These are phyloP conservation scores for Malurus elegans DNA, from an alignment of 2,113 vertebrate genomes.

Conservation along the genomic window DNA sequence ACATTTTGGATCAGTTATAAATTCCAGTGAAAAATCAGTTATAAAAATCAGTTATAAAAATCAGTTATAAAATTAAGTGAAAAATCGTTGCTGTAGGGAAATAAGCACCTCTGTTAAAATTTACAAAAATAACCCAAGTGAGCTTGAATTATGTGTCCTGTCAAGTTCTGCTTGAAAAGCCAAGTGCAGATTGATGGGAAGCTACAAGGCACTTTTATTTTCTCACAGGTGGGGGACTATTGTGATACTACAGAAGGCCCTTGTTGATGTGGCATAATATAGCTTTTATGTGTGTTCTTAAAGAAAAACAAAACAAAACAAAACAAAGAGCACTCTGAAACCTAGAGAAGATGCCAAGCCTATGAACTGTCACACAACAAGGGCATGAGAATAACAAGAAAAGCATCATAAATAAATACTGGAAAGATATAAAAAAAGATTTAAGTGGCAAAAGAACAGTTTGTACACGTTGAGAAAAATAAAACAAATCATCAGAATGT, in stretches of 20 bases:
- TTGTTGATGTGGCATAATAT: not conserved
- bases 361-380: not conserved
- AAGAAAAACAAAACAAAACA: not conserved
- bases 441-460: not conserved
- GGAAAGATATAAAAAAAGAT: not conserved
- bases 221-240: not conserved
- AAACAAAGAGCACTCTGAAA: not conserved
- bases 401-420: not conserved
- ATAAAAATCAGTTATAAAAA: not conserved
- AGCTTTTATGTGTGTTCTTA: not conserved
- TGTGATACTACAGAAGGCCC: not conserved
- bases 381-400: not conserved
- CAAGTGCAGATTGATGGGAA: conserved; percentile 4
- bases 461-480: not conserved
- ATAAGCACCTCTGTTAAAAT: not conserved
- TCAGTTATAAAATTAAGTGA: not conserved
- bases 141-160: not conserved
- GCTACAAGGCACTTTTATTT: not conserved
- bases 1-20: not conserved
- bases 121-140: not conserved
- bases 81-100: not conserved
- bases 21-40: not conserved
- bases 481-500: not conserved
- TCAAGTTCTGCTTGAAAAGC: not conserved
- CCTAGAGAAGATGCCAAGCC: not conserved